These are phyloP conservation scores for Machimus atricapillus DNA, from an alignment of 2,888 invertebrate genomes.

Conservation along the genomic window DNA sequence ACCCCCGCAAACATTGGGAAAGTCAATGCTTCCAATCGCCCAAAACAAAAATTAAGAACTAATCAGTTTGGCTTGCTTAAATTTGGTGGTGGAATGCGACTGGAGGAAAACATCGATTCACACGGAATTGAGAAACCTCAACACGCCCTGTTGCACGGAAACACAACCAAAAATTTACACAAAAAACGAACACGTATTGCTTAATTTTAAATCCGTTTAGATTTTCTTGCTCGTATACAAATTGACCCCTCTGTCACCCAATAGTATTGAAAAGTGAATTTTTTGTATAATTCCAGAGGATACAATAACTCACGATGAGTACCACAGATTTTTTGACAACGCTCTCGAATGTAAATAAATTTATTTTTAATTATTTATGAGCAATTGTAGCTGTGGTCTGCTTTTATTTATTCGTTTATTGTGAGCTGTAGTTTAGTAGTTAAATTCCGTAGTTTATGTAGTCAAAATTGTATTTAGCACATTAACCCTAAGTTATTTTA, in stretches of 20 bases:
- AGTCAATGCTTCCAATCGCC: not conserved
- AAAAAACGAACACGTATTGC: not conserved
- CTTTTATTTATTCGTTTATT: not conserved
- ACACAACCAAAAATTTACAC: not conserved
- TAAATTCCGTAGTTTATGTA: not conserved
- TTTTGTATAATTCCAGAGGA: slow-evolving; percentile 52
- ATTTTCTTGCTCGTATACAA: not conserved
- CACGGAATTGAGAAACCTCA: not conserved
- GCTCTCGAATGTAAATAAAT: slow-evolving; percentile 75
- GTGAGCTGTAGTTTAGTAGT: not conserved
- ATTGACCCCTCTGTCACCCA: not conserved
- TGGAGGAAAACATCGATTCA: not conserved
- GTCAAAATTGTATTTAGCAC: not conserved
- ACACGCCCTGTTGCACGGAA: not conserved
- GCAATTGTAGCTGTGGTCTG: not conserved
- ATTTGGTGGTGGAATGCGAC: slow-evolving; percentile 15
- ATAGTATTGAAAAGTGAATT: slow-evolving; percentile 33
- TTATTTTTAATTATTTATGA: not conserved
- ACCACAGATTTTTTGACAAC: slow-evolving; percentile 80
- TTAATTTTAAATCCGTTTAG: not conserved
- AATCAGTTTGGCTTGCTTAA: slow-evolving; percentile 7
- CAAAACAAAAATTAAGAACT: not conserved
- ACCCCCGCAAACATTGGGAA: not conserved
- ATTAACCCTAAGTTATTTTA: not conserved
- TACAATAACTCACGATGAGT: slow-evolving; percentile 74